Evolutionary conservation across 2,113 vertebrate genomes (phyloP).

Genomic region (Hystrix cristata): DNA sequence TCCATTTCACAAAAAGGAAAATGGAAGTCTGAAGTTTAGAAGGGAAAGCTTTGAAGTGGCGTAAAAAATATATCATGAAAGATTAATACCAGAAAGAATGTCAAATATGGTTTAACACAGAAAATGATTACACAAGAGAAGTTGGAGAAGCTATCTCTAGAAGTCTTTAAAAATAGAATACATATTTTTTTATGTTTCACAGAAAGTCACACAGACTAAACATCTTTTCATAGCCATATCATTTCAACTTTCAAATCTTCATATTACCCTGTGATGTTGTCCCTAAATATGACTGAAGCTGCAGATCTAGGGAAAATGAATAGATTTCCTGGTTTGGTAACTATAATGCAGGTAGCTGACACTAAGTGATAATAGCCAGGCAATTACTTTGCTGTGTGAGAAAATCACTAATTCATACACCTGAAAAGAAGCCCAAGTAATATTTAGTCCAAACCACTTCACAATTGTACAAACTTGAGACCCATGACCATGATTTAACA

Average conservation of each 20-base stretch:
- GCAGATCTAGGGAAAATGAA: neutral
- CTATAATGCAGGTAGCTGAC: neutral
- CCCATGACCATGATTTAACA: neutral
- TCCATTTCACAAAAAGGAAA: neutral
- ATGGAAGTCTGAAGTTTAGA: neutral
- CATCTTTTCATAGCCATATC: neutral
- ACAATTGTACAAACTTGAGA: neutral
- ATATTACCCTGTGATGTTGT: neutral
- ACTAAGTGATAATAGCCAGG: neutral
- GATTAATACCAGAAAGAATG: neutral
- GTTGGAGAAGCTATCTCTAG: neutral
- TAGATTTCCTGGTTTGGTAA: neutral
- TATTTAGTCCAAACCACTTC: constrained; percentile 16
- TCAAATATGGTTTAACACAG: neutral
- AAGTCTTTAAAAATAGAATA: constrained; percentile 3
- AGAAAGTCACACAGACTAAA: neutral
- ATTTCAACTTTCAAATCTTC: neutral
- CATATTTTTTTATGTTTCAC: neutral
- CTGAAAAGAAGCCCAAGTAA: neutral
- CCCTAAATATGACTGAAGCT: neutral
- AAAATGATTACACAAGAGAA: neutral
- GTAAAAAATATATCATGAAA: neutral
- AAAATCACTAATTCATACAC: neutral
- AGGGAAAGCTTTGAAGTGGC: neutral
- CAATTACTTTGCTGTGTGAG: neutral